Conservation (phyloP, 2,797 vertebrate species). For the Rousettus madagascariensis region DNA sequence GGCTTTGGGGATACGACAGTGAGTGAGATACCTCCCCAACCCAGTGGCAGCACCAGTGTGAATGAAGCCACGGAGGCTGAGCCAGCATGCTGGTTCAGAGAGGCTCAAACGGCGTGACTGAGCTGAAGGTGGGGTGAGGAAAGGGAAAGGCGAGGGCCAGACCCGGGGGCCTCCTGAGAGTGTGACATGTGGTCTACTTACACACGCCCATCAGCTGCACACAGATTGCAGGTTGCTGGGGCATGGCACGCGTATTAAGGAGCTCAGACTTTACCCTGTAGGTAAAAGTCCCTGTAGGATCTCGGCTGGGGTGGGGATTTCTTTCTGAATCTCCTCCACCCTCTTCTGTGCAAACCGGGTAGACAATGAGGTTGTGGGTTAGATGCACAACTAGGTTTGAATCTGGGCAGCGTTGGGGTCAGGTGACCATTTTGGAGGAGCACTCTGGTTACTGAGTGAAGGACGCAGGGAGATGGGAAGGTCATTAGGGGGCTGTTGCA, state of each 20-base stretch:
- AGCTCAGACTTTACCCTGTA: neutral
- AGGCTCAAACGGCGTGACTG: neutral
- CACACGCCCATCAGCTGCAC: accelerated
- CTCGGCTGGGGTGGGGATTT: neutral
- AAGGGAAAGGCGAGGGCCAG: neutral
- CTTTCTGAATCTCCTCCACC: neutral
- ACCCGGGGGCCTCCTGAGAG: neutral
- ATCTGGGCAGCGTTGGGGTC: neutral
- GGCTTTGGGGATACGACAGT: neutral
- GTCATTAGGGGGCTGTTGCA: neutral
- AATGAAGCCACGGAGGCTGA: neutral
- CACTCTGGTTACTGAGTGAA: neutral
- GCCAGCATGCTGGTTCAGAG: neutral
- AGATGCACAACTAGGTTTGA: neutral
- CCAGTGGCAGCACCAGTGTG: neutral
- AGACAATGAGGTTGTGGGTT: neutral
- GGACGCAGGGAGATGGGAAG: accelerated
- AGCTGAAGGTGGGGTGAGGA: neutral
- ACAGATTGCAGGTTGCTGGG: neutral
- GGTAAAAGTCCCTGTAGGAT: neutral
- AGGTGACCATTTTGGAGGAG: neutral
- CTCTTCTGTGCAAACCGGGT: neutral
- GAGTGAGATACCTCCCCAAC: neutral
- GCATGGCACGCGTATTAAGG: accelerated
- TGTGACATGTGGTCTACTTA: neutral